Evolutionary conservation across 2,113 vertebrate species (phyloP).

Genomic region (Phocoena phocoena): DNA sequence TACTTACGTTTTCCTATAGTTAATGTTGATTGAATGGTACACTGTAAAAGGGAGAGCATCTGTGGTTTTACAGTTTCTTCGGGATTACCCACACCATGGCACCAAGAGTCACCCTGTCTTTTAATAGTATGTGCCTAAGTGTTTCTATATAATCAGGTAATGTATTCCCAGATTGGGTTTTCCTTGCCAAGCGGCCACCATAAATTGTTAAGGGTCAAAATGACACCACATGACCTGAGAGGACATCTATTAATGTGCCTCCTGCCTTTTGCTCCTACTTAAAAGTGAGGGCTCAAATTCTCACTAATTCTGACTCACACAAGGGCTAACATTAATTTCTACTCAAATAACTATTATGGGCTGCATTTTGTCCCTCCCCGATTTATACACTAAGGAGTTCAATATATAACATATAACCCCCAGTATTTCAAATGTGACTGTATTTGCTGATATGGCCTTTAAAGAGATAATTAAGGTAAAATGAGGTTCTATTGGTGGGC

Average conservation of each 20-base stretch:
- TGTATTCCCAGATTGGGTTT: neutral
- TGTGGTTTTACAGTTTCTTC: neutral
- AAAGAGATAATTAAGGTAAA: neutral
- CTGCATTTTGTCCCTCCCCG: neutral
- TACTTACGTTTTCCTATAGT: neutral
- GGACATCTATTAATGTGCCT: too few relatives aligned
- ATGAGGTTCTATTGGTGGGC: neutral
- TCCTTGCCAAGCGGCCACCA: neutral
- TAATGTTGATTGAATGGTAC: neutral
- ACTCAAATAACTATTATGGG: neutral
- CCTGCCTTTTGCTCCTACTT: neutral
- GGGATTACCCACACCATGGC: neutral
- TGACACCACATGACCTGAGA: neutral
- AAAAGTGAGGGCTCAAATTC: neutral
- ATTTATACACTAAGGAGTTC: neutral
- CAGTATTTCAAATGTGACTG: neutral
- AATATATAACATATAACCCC: neutral
- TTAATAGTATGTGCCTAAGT: neutral
- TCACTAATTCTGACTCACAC: neutral
- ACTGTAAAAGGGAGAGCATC: neutral
- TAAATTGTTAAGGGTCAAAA: neutral
- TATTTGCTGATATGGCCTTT: neutral
- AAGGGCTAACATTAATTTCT: neutral
- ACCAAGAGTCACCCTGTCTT: neutral
- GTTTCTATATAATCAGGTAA: neutral